Percentiles rank a stretch among this genome's conserved stretches.
These are phyloP conservation scores for Urocitellus parryii DNA, from an alignment of 2,113 vertebrate species.

Conservation along the genomic window DNA sequence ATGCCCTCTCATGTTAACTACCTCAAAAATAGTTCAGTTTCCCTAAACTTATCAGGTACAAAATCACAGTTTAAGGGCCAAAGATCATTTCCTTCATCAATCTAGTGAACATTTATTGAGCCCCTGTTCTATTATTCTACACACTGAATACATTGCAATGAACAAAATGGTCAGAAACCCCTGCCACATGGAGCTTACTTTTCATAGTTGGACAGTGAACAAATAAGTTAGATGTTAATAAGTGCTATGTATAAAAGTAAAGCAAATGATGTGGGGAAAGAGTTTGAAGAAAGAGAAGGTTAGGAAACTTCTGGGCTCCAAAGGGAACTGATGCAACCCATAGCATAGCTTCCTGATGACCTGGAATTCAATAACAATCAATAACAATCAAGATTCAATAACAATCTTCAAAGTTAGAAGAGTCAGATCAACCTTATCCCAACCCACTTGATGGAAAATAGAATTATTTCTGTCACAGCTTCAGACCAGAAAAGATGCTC, in stretches of 20 bases:
- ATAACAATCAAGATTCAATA: no score
- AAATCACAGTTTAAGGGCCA: conserved; percentile 44
- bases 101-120: conserved; percentile 12
- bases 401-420: no score
- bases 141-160: neutral
- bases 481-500: conserved; percentile 3
- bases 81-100: conserved; percentile 24
- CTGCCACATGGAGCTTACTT: neutral
- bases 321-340: neutral
- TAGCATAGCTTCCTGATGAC: neutral
- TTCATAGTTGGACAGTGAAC: neutral
- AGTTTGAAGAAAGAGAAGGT: conserved; percentile 4
- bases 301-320: neutral
- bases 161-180: neutral
- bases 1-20: neutral
- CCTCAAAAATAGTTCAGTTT: conserved; percentile 5
- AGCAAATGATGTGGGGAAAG: neutral
- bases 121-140: neutral
- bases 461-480: neutral
- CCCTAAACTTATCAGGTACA: neutral
- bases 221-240: neutral
- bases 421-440: neutral
- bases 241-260: conserved; percentile 27
- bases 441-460: neutral
- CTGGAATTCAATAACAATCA: neutral